These are phyloP conservation scores for Amphimedon queenslandica DNA, from an alignment of 37 sponge, comb jelly and placozoan genomes.

Conservation along the genomic window DNA sequence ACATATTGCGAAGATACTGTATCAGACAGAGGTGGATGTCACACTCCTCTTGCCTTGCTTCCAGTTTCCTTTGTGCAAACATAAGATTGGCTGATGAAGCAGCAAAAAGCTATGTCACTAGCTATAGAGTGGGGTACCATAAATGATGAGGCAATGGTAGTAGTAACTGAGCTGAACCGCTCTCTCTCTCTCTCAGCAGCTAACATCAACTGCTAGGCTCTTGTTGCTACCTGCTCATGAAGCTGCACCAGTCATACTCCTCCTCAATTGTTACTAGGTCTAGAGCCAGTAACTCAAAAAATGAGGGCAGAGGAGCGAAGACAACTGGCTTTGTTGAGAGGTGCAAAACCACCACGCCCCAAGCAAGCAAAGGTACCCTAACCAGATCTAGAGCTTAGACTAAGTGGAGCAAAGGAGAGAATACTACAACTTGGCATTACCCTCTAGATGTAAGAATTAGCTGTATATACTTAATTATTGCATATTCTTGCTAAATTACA, in stretches of 20 bases:
- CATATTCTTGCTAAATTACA: neutral
- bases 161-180: slow-evolving; percentile 13
- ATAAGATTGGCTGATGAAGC: slow-evolving; percentile 42
- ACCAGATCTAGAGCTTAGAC: slow-evolving; percentile 41
- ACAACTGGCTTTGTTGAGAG: too few relatives aligned
- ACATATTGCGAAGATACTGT: slow-evolving; percentile 19
- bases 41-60: slow-evolving; percentile 23
- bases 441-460: slow-evolving; percentile 44
- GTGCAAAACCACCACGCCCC: too few relatives aligned
- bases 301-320: slow-evolving; percentile 2
- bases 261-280: slow-evolving; percentile 19
- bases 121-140: neutral
- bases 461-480: neutral
- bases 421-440: slow-evolving; percentile 22
- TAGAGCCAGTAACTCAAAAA: slow-evolving; percentile 6
- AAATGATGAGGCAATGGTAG: slow-evolving; percentile 8
- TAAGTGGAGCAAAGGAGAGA: slow-evolving; percentile 16
- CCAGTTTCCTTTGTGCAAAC: slow-evolving; percentile 51
- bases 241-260: slow-evolving; percentile 12
- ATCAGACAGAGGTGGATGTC: neutral
- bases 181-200: slow-evolving; percentile 19
- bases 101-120: slow-evolving; percentile 6
- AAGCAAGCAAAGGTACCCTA: slow-evolving; percentile 22
- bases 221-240: slow-evolving; percentile 5
- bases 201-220: neutral